Evolutionary conservation across 2,888 invertebrate species (phyloP).

Genomic region (Nomada ruficornis): DNA sequence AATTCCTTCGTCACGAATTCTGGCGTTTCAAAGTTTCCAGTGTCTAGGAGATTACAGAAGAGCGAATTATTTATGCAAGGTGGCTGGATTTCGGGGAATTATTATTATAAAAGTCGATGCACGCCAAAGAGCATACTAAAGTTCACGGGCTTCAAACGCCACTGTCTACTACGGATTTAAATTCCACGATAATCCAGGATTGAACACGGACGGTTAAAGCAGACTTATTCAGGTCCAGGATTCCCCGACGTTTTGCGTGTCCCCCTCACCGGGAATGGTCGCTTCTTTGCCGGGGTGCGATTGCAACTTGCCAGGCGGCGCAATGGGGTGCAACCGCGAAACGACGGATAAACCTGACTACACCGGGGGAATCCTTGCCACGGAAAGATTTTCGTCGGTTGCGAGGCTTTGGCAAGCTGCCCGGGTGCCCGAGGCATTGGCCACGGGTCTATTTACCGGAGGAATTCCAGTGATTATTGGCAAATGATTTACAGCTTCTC

Average conservation of each 20-base stretch:
- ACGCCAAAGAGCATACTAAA: not conserved
- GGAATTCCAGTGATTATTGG: constrained; percentile 60
- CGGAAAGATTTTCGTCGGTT: constrained; percentile 43
- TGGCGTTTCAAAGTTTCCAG: too few species aligned
- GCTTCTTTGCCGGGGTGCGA: constrained; percentile 21
- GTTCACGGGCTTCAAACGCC: not conserved
- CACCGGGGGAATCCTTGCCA: constrained; percentile 21
- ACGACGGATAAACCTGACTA: constrained; percentile 30
- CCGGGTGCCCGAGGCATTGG: constrained; percentile 18
- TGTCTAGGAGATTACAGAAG: too few species aligned
- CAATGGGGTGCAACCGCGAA: constrained; percentile 24
- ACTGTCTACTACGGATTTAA: not conserved
- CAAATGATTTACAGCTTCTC: constrained; percentile 47
- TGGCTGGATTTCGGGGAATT: too few species aligned
- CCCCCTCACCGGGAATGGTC: not conserved
- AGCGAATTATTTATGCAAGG: too few species aligned
- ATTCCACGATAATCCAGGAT: constrained; percentile 5
- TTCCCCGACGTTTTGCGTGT: constrained; percentile 4
- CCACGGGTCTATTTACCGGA: constrained; percentile 51
- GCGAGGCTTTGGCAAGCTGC: constrained; percentile 52
- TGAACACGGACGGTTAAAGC: not conserved
- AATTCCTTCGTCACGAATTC: too few species aligned
- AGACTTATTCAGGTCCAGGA: not conserved
- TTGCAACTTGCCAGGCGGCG: constrained; percentile 9
- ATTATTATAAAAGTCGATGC: too few species aligned